Evolutionary conservation across 2,888 invertebrate genomes (phyloP).

Genomic region (Incurvaria masculella): DNA sequence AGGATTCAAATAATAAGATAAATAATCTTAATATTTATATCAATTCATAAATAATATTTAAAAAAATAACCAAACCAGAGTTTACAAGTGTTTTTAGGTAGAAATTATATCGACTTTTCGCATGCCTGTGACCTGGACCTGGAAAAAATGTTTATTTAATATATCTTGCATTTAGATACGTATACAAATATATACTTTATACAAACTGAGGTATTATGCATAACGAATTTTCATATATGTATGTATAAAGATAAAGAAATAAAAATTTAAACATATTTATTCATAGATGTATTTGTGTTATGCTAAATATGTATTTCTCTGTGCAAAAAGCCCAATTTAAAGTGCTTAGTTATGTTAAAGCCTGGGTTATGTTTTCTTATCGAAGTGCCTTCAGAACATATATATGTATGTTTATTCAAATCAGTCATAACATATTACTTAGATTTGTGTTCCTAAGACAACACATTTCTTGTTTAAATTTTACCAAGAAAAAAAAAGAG

Average conservation of each 20-base stretch:
- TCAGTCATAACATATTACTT: background rate
- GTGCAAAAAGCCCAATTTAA: constrained; percentile 5
- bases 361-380: too few relatives aligned
- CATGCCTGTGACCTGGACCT: background rate
- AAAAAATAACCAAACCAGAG: too few relatives aligned
- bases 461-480: background rate
- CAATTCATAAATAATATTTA: background rate
- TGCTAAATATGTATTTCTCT: constrained; percentile 8
- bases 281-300: constrained; percentile 13
- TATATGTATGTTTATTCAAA: background rate
- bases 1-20: constrained; percentile 4
- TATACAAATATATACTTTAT: too few relatives aligned
- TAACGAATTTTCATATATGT: constrained; percentile 12
- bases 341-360: constrained; percentile 1
- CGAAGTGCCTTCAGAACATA: too few relatives aligned
- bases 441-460: background rate
- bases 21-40: constrained; percentile 2
- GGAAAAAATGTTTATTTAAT: too few relatives aligned
- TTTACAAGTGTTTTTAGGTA: background rate
- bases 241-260: constrained; percentile 13
- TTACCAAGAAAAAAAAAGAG: too few relatives aligned
- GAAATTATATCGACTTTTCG: background rate
- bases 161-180: too few relatives aligned
- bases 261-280: constrained; percentile 15
- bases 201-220: too few relatives aligned